Conservation (phyloP, 2,888 invertebrate species). For the Xylota sylvarum region DNA sequence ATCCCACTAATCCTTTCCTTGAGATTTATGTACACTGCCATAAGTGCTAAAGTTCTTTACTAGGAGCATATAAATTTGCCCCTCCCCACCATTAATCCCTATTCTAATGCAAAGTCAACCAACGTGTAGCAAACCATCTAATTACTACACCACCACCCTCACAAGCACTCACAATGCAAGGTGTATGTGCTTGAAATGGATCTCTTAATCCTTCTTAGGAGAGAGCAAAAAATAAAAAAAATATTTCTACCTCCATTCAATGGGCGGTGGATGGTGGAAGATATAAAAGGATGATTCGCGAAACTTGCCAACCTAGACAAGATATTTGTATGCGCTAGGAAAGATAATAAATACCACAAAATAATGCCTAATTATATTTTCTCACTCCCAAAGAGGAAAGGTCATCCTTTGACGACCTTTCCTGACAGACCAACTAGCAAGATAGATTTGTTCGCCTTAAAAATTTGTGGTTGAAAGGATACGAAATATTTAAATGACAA, state of each 20-base stretch:
- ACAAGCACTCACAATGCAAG: background rate
- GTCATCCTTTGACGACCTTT: constrained; percentile 20
- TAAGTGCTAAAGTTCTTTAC: constrained; percentile 12
- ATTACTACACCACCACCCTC: constrained; percentile 49
- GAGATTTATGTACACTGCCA: constrained; percentile 1
- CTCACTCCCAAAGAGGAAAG: background rate
- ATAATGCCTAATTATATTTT: constrained; percentile 38
- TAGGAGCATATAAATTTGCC: background rate
- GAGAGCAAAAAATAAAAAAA: background rate
- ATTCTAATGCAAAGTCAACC: constrained; percentile 8
- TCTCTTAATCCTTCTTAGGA: constrained; percentile 35
- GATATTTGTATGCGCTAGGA: constrained; percentile 23
- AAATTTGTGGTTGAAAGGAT: constrained; percentile 10
- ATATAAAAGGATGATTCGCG: constrained; percentile 29
- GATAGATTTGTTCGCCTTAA: constrained; percentile 11
- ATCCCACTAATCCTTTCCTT: constrained; percentile 29
- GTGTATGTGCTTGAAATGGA: constrained; percentile 1
- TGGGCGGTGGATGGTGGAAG: background rate
- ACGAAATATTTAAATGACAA: constrained; percentile 30
- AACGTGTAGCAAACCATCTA: constrained; percentile 41
- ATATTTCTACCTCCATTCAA: background rate
- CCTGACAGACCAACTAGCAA: background rate
- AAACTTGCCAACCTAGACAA: constrained; percentile 45
- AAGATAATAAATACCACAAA: constrained; percentile 27
- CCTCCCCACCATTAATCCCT: background rate